These are phyloP conservation scores for Cosmorhoe ocellata DNA, from an alignment of 2,888 invertebrate genomes.

Conservation along the genomic window DNA sequence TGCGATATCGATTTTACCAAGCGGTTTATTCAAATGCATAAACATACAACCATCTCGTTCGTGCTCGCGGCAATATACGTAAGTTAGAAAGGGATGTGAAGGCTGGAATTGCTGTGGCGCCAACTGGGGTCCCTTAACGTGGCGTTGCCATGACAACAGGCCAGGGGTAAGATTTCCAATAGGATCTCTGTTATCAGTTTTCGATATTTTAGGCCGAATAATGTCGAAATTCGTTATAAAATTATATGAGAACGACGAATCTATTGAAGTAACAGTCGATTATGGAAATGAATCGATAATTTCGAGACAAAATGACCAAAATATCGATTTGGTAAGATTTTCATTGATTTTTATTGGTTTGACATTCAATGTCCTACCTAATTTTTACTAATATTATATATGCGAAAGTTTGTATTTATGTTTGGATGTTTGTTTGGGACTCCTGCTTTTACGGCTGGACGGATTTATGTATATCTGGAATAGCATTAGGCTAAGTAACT, in stretches of 20 bases:
- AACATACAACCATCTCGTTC: slow-evolving; percentile 44
- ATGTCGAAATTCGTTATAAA: slow-evolving; percentile 58
- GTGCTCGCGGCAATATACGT: slow-evolving; percentile 21
- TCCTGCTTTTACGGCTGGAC: no score
- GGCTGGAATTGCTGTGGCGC: slow-evolving; percentile 24
- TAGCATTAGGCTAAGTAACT: no score
- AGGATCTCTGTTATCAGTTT: slow-evolving; percentile 62
- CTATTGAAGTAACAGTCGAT: slow-evolving; percentile 44
- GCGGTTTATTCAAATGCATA: slow-evolving; percentile 55
- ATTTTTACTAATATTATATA: no score
- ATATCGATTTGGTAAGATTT: slow-evolving; percentile 63
- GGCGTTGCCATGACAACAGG: slow-evolving; percentile 70
- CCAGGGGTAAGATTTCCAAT: slow-evolving; percentile 75
- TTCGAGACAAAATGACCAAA: slow-evolving; percentile 42
- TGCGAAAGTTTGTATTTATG: no score
- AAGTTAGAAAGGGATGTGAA: slow-evolving; percentile 45
- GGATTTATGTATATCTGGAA: no score
- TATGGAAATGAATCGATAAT: slow-evolving; percentile 34
- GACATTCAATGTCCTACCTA: no score
- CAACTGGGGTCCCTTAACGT: slow-evolving; percentile 50
- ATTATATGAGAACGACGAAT: slow-evolving; percentile 47
- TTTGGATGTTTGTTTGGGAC: no score
- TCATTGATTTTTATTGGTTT: slow-evolving; percentile 25
- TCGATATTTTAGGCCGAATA: slow-evolving; percentile 65
- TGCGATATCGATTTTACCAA: slow-evolving; percentile 81